phyloP scores from a whole-genome alignment of 2,113 vertebrate species.

The Ptilonorhynchus violaceus region DNA sequence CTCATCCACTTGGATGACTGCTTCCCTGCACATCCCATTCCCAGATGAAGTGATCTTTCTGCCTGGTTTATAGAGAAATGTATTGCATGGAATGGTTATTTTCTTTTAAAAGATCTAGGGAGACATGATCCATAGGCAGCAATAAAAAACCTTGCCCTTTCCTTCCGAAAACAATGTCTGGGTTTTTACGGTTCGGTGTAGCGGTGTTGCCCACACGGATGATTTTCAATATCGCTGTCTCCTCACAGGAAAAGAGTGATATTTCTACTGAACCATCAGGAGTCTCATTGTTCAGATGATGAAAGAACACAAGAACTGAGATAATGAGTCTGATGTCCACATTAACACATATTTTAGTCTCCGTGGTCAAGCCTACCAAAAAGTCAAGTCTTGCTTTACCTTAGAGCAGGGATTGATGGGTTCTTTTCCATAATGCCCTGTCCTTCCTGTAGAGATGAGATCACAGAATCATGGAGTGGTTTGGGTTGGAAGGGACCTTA shows the following conservation, averaged over 20 bases:
- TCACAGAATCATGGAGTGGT: background rate
- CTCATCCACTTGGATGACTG: background rate
- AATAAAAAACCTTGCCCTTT: slow-evolving; percentile 12
- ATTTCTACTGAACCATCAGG: background rate
- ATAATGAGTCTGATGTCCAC: background rate
- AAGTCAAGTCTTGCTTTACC: background rate
- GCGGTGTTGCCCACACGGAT: background rate
- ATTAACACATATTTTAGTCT: background rate
- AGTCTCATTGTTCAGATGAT: background rate
- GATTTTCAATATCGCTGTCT: background rate
- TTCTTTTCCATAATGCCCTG: background rate
- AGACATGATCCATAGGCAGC: background rate
- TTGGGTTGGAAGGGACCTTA: background rate
- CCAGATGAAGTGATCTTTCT: background rate
- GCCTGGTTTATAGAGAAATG: background rate
- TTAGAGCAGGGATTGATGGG: background rate
- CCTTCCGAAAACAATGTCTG: background rate
- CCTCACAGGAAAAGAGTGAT: background rate
- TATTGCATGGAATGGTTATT: background rate
- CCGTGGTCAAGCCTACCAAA: background rate
- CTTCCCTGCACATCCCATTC: background rate
- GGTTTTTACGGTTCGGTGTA: background rate
- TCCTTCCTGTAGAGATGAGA: background rate
- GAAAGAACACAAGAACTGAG: background rate
- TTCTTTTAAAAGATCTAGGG: background rate